phyloP scores from a whole-genome alignment of 1,140 invertebrate species.

The Drosophila kurseongensis region DNA sequence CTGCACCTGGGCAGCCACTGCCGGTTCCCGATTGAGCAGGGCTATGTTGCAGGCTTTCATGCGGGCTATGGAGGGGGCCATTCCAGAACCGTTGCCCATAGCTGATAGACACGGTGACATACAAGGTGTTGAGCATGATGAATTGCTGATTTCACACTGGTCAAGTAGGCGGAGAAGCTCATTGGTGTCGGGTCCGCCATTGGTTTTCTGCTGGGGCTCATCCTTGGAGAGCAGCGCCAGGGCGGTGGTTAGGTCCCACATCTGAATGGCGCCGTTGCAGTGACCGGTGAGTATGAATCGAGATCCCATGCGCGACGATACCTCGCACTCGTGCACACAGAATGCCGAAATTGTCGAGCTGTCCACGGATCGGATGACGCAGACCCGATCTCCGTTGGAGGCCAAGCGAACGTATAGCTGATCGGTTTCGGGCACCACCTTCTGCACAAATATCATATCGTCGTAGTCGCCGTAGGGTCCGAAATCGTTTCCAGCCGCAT shows the following conservation, averaged over 20 bases:
- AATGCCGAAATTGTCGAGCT: constrained; percentile 97
- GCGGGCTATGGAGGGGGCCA: constrained; percentile 86
- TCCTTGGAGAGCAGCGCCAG: constrained; percentile 92
- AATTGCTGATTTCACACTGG: constrained; percentile 96
- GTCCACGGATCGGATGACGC: constrained; percentile 97
- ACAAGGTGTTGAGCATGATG: constrained; percentile 93
- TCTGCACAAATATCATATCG: constrained; percentile 99
- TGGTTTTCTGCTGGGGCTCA: constrained; percentile 86
- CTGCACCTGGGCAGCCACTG: constrained; percentile 17
- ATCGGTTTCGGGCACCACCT: constrained; percentile 98
- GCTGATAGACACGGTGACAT: constrained; percentile 91
- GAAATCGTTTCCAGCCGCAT: constrained; percentile 92
- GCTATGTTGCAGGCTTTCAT: constrained; percentile 91
- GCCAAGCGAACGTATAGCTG: constrained; percentile 96
- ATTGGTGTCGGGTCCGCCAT: constrained; percentile 94
- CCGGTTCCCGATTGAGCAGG: constrained; percentile 88
- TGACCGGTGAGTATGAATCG: constrained; percentile 98
- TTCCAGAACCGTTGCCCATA: constrained; percentile 77
- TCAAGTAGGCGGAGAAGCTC: constrained; percentile 96
- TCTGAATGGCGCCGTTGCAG: constrained; percentile 96
- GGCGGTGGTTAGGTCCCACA: constrained; percentile 99
- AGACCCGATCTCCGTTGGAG: constrained; percentile 97
- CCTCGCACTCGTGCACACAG: constrained; percentile 98
- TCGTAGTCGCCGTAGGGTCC: constrained; percentile 99
- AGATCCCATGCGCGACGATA: constrained; percentile 95